Percentiles rank a stretch among this genome's conserved stretches.
phyloP scores from a whole-genome alignment of 92 coral and sea anemone genomes.

The Phenganax marumi region DNA sequence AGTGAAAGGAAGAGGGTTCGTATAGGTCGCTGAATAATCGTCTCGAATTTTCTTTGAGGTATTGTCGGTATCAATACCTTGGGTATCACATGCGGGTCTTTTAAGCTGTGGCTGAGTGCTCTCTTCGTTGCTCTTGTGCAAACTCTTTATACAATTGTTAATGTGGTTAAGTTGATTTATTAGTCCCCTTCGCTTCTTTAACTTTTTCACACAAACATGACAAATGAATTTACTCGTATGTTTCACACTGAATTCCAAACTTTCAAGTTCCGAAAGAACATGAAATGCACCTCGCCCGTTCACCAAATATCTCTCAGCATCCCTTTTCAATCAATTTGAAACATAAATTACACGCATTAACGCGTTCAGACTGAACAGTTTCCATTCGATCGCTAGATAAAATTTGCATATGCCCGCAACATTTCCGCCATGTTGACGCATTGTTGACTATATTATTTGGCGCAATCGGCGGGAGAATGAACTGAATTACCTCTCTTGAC shows the following conservation, averaged over 20 bases:
- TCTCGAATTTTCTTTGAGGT: no score
- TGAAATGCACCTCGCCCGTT: conserved; percentile 1
- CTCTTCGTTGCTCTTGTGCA: neutral
- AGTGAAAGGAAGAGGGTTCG: no score
- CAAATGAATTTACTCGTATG: neutral
- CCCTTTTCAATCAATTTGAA: neutral
- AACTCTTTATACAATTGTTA: neutral
- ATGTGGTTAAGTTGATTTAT: neutral
- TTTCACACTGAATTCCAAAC: neutral
- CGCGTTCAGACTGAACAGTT: no score
- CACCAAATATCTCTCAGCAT: neutral
- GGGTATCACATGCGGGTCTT: neutral
- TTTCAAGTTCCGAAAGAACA: neutral
- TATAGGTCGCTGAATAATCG: no score
- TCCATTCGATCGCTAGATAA: neutral
- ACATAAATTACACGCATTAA: neutral
- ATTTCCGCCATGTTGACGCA: neutral
- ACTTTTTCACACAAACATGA: neutral
- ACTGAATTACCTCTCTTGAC: no score
- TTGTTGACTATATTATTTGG: neutral
- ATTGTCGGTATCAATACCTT: no score
- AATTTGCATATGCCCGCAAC: neutral
- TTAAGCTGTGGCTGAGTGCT: neutral
- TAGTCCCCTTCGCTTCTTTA: conserved; percentile 17
- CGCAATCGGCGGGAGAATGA: neutral